A percentile compares a stretch with the other conserved stretches of the same genome.
Conservation (phyloP, 1,140 invertebrate species). For the Papilio polytes region DNA sequence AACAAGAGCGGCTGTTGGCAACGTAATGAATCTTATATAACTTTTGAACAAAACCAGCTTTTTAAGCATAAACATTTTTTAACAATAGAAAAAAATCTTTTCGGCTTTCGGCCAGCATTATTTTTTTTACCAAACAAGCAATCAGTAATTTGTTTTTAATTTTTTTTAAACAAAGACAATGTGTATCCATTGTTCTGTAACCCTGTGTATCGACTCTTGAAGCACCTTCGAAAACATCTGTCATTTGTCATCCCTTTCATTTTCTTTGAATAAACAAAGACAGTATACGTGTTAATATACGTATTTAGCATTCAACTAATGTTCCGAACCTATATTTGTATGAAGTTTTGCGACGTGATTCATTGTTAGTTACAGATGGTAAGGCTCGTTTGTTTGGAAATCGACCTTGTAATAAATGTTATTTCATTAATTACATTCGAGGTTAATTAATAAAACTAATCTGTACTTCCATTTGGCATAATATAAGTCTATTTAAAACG, state of each 20-base stretch:
- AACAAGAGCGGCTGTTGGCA: not conserved
- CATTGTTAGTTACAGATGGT: constrained; percentile 29
- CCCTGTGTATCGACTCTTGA: not conserved
- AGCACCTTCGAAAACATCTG: not conserved
- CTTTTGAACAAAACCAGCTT: not conserved
- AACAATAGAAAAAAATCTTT: constrained; percentile 1
- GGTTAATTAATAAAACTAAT: constrained; percentile 4
- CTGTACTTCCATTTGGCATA: not conserved
- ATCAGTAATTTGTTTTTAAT: not conserved
- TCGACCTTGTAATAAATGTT: constrained; percentile 32
- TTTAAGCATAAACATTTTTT: not conserved
- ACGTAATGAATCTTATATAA: constrained; percentile 29
- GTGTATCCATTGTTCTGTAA: not conserved
- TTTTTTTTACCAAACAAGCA: not conserved
- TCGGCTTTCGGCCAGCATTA: not conserved
- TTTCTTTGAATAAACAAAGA: not conserved
- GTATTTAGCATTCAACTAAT: constrained; percentile 15
- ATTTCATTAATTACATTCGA: constrained; percentile 19
- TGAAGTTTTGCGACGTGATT: constrained; percentile 22
- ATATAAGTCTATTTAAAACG: not conserved
- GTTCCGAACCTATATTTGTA: constrained; percentile 15
- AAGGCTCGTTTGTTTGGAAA: not conserved
- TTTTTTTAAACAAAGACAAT: not conserved
- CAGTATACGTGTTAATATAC: not conserved
- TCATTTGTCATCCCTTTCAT: not conserved